Base-by-base conservation (phyloP, 2,797 vertebrate species). In the Florisuga fusca region DNA sequence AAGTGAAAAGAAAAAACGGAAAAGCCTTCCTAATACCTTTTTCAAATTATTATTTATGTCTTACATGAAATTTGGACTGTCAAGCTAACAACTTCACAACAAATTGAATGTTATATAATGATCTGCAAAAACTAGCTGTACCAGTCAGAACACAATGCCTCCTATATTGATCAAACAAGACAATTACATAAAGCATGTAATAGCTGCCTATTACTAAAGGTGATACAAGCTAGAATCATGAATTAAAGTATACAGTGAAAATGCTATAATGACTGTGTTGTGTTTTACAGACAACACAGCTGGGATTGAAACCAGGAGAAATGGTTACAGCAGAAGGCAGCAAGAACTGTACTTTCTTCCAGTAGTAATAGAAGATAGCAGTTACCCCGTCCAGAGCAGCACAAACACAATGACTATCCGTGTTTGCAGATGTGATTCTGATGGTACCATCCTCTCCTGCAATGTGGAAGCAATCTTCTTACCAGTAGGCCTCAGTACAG, bases 401-500 rank as follows among this genome's bases (percentile, higher is more conserved):
- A 99, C 99, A 7, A 98, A 98, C 90, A 99, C 99, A 19, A 96
- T 99, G 97, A 99, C 99, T 68, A 99, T 99, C 91, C 98, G 98
- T 6, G 99, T 99, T 25, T 99, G 99, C 67, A 98, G 98, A 97
- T 99, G 99, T 77, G 98, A 99, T 69, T 97, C 98, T 23, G 98
- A 99, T 26, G 99, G 99, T 1, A 98, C 98, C 23, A 98, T 99
- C 94, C 96, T 99, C n/a, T 99, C 99, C 11, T 99, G 99, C 97
- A 99, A 98, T 0, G 99, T 99, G 4, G 99, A 99, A 97, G 99
- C 99, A 94, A 98, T 99, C 95, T 99, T 99, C 91, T 98, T 99
- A 53, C 99, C 99, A 11, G 99, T 99, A 33, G 99, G 99, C 66
- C 99, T 99, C 75, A 99, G 99, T 97, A 99, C 99, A 1, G 99